Evolutionary conservation across 2,797 vertebrate genomes (phyloP).

Genomic region (Crypturellus tataupa): DNA sequence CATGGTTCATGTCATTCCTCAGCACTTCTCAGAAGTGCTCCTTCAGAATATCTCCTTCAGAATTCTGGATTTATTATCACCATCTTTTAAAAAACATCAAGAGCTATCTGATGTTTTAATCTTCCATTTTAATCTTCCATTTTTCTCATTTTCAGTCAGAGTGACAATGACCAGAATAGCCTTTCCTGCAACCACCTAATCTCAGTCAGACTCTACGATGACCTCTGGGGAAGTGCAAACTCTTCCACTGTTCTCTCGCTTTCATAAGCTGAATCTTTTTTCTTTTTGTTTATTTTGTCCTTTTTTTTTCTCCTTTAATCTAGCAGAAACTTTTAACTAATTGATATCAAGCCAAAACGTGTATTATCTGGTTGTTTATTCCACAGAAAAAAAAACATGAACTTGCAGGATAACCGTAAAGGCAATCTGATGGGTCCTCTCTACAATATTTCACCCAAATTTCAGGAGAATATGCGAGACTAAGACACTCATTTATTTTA

Average conservation of each 20-base stretch:
- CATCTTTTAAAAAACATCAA: neutral
- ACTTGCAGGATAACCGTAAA: too few species aligned
- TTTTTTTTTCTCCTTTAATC: neutral
- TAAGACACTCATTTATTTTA: fast-evolving
- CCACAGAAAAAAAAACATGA: too few species aligned
- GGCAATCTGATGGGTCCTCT: neutral
- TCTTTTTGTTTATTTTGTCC: too few species aligned
- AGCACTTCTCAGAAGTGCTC: neutral
- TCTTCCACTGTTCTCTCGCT: neutral
- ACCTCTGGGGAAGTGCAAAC: fast-evolving
- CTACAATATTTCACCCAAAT: neutral
- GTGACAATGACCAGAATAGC: neutral
- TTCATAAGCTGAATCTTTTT: neutral
- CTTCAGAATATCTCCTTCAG: neutral
- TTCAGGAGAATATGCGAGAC: neutral
- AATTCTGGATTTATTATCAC: neutral
- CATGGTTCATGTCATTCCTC: neutral
- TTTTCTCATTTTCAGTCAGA: neutral
- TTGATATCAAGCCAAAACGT: neutral
- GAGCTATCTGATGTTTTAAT: neutral
- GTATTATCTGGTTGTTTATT: neutral
- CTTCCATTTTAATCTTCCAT: neutral
- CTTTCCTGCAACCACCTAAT: neutral
- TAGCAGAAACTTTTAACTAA: neutral
- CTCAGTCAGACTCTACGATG: fast-evolving